Conservation (phyloP, 2,797 vertebrate genomes). For the Taenioides sp. region DNA sequence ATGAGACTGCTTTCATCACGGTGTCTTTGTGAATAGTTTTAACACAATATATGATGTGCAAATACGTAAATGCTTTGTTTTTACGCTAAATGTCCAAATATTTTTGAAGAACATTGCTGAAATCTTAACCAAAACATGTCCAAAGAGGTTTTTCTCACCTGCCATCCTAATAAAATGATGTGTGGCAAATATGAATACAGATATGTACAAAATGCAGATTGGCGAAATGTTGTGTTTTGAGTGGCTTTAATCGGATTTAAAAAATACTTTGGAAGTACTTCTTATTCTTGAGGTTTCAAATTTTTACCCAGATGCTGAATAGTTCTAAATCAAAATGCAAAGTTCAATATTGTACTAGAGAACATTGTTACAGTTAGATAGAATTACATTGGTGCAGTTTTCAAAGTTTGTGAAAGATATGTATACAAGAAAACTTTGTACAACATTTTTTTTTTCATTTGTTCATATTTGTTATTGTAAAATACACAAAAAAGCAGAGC, state of each 20-base stretch:
- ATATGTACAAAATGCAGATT: neutral
- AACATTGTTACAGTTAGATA: neutral
- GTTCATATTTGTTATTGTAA: too few species aligned
- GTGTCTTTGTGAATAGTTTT: neutral
- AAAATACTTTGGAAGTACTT: slow-evolving; percentile 8
- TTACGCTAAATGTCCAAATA: neutral
- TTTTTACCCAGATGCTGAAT: neutral
- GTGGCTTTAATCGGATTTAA: neutral
- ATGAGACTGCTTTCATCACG: neutral
- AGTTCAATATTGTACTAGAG: neutral
- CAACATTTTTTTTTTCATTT: too few species aligned
- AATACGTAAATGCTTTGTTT: neutral
- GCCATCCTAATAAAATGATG: neutral
- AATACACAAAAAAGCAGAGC: too few species aligned
- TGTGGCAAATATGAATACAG: too few species aligned
- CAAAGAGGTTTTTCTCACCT: neutral
- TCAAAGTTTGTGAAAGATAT: too few species aligned
- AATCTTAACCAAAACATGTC: neutral
- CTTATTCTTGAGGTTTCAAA: neutral
- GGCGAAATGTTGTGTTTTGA: neutral
- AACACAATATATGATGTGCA: neutral
- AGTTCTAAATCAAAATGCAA: neutral
- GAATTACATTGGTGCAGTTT: too few species aligned
- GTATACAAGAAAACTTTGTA: too few species aligned
- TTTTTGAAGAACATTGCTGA: neutral